phyloP scores from a whole-genome alignment of 2,797 vertebrate genomes.

The Phrynocephalus guinanensis region DNA sequence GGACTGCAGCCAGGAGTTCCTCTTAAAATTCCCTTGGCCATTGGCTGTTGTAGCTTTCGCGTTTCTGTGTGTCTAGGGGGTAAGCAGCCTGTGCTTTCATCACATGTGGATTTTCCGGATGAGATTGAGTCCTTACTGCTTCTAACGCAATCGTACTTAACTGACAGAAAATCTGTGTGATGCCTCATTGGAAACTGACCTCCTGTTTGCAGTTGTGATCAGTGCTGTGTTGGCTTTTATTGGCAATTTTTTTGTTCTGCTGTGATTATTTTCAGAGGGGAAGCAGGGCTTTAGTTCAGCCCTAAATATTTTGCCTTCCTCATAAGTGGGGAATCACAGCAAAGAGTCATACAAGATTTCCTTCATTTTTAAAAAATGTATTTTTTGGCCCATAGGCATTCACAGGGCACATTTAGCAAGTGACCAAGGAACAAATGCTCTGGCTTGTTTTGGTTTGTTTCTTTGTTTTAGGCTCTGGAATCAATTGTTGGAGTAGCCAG shows the following conservation, averaged over 20 bases:
- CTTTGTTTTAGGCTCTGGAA: background rate
- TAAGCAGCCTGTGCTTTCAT: background rate
- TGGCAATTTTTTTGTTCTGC: background rate
- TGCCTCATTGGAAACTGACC: background rate
- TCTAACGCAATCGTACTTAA: background rate
- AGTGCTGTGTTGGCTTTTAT: background rate
- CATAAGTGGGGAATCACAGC: too few species aligned
- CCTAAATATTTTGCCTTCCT: too few species aligned
- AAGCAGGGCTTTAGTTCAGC: too few species aligned
- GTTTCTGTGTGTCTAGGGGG: background rate
- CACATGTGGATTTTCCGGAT: background rate
- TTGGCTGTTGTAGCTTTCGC: background rate
- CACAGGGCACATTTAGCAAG: background rate
- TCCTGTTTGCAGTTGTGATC: background rate
- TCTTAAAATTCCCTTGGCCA: too few species aligned
- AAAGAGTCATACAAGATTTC: too few species aligned
- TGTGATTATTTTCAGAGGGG: too few species aligned
- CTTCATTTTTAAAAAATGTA: too few species aligned
- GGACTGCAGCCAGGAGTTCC: background rate
- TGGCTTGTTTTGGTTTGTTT: background rate
- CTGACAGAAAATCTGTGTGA: background rate
- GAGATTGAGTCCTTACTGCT: background rate
- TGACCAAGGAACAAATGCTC: background rate
- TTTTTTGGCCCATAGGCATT: background rate
- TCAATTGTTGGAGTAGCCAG: background rate